phyloP scores from a whole-genome alignment of 2,888 invertebrate species.

The Rhingia rostrata region DNA sequence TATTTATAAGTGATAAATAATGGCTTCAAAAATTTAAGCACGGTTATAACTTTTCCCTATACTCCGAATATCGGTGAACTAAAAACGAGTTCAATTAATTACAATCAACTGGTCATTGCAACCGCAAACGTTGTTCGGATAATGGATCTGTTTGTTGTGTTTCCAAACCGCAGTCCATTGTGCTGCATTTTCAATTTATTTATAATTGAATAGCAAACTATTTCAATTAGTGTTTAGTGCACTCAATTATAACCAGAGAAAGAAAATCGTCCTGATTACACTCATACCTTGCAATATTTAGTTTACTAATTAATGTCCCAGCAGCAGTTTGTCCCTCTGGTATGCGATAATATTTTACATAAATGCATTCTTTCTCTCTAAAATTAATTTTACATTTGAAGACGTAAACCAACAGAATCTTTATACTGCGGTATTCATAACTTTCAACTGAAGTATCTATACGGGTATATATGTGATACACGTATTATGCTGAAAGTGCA shows the following conservation, averaged over 20 bases:
- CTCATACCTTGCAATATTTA: not conserved
- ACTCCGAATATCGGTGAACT: not conserved
- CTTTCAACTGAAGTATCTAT: no score
- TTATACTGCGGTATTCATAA: no score
- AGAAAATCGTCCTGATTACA: not conserved
- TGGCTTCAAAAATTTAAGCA: no score
- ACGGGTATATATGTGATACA: no score
- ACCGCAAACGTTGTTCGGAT: constrained; percentile 1
- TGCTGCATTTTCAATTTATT: not conserved
- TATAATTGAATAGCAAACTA: not conserved
- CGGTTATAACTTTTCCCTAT: not conserved
- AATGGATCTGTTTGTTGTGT: not conserved
- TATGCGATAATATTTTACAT: no score
- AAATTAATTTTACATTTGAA: no score
- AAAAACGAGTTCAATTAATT: constrained; percentile 14
- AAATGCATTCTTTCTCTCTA: no score
- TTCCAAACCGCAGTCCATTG: not conserved
- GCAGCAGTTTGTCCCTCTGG: no score
- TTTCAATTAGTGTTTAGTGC: not conserved
- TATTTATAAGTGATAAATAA: no score
- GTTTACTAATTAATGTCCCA: no score
- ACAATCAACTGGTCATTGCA: constrained; percentile 5
- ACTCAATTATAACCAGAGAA: not conserved
- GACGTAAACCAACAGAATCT: no score
- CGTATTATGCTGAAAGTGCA: no score